Percentiles rank a stretch among this genome's conserved stretches.
These are phyloP conservation scores for Dynastes maya DNA, from an alignment of 2,888 invertebrate species.

Conservation along the genomic window DNA sequence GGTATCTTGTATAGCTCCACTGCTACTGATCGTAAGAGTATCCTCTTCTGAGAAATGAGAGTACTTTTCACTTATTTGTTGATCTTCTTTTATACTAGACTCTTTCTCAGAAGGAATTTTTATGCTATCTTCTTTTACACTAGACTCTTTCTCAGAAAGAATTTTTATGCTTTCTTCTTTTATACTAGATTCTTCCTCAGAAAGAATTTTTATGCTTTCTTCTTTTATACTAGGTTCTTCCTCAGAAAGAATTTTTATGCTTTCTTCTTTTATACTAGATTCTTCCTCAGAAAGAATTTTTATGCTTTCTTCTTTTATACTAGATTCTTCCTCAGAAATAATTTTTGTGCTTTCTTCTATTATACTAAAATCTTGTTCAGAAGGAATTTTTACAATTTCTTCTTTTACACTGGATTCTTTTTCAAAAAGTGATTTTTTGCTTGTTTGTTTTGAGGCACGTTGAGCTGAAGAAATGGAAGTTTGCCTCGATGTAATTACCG, in stretches of 20 bases:
- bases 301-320: conserved; percentile 5
- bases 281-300: neutral
- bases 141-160: neutral
- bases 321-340: neutral
- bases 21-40: neutral
- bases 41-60: neutral
- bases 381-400: neutral
- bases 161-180: neutral
- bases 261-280: neutral
- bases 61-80: neutral
- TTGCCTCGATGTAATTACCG: neutral
- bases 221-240: conserved; percentile 5
- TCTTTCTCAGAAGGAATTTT: neutral
- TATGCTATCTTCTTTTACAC: conserved; percentile 13
- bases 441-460: neutral
- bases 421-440: neutral
- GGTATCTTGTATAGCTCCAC: neutral
- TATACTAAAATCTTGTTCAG: neutral
- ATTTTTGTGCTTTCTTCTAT: neutral
- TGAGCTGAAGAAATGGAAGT: neutral
- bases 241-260: neutral
- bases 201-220: neutral
- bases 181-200: too few relatives aligned
- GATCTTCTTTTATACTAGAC: conserved; percentile 14
- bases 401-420: neutral